Conservation (phyloP, 2,113 vertebrate genomes). For the Empidonax alnorum region DNA sequence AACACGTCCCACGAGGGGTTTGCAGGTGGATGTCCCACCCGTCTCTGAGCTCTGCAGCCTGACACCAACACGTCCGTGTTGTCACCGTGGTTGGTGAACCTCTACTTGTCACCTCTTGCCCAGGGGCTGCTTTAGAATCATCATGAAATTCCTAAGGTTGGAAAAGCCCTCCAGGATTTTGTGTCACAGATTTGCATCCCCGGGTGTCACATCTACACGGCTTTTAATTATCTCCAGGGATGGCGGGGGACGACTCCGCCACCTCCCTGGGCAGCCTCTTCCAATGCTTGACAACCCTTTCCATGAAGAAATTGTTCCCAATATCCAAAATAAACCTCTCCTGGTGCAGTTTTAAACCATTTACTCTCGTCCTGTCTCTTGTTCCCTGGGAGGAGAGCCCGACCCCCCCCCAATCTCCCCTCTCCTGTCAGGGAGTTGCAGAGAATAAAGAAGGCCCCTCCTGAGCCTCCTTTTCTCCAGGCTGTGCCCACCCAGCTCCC, state of each 20-base stretch:
- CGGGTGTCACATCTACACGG: fast-evolving
- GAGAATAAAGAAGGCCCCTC: fast-evolving
- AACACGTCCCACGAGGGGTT: fast-evolving
- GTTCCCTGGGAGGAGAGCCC: background rate
- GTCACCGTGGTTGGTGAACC: background rate
- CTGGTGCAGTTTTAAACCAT: background rate
- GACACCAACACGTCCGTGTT: fast-evolving
- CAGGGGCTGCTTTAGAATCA: background rate
- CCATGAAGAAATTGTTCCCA: background rate
- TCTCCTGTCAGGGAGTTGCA: background rate
- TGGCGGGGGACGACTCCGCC: background rate
- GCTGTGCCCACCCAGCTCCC: fast-evolving
- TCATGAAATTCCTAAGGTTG: fast-evolving
- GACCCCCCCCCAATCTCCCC: fast-evolving
- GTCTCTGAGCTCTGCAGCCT: background rate
- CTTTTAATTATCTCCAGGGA: background rate
- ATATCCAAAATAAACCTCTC: background rate
- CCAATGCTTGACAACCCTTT: background rate
- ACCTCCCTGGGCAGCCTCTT: background rate
- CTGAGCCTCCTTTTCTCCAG: background rate
- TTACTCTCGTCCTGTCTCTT: background rate
- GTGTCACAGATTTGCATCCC: background rate
- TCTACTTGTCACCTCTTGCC: background rate
- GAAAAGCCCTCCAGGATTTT: background rate
- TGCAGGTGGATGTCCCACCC: background rate